Evolutionary conservation across 2,888 invertebrate genomes (phyloP), one percentile per base, ranked within the genome.

Genomic region (Tetropium fuscum): DNA sequence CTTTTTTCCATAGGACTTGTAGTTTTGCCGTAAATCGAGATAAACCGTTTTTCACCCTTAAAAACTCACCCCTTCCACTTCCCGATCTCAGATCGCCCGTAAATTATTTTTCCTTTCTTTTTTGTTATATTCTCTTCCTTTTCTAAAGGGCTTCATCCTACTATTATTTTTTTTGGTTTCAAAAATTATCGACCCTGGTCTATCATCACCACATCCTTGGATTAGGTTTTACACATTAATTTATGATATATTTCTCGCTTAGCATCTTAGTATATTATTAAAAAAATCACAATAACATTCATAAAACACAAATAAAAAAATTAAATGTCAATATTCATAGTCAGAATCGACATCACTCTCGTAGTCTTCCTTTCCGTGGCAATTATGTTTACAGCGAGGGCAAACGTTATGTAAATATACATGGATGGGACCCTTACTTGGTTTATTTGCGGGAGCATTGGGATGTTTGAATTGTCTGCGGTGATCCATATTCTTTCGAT

Each of bases 401-500:
- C 70, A 69, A 5, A 43, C 40, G 15, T 32, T 40, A 22, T 10
- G 47, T 18, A 69, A 32, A 55, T 65, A 56, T 36, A 65, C 16
- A 7, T 43, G 30, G 2, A 64, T 20, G 27, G 51, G 60, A 19
- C 56, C 45, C 49, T 57, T 58, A 65, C 60, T 68, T 61, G 72
- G 72, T 65, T 59, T 66, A 11, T 66, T 65, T 11, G 70, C 69
- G 10, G 73, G 71, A 38, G 57, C 59, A n/a, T 57, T 63, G 6
- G 57, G 25, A 73, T 87, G 87, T 8, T 82, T 78, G 76, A 84
- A 88, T 44, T 83, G 76, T 58, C 75, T 75, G 76, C 85, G 84
- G 77, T 90, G 90, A 0, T 85, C 81, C 19, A 83, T 80, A 79
- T 88, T 88, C 44, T 78, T 82, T 30, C 87, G 83, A 66, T 84